A percentile compares a stretch with the other conserved stretches of the same genome.
Evolutionary conservation across 2,113 vertebrate species (phyloP).

Genomic region (Tringa solitaria): DNA sequence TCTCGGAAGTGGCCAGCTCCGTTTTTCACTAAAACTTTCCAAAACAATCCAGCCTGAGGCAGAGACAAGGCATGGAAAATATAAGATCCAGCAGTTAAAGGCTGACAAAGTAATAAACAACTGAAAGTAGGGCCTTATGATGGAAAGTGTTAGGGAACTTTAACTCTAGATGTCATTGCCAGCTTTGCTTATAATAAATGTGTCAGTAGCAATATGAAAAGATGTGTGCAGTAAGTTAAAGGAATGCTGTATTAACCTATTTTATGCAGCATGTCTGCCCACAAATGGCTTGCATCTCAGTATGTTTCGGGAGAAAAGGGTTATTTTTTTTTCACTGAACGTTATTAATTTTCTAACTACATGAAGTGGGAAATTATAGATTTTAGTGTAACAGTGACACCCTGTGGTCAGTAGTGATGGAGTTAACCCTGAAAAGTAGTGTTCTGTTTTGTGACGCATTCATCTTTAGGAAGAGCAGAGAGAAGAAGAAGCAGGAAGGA

Average conservation of each 20-base stretch:
- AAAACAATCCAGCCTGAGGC: neutral
- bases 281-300: constrained; percentile 6
- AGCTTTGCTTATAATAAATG: constrained; percentile 53
- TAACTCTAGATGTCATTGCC: constrained; percentile 47
- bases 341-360: neutral
- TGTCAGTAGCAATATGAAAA: constrained; percentile 49
- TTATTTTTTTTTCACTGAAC: neutral
- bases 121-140: constrained; percentile 33
- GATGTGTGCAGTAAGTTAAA: neutral
- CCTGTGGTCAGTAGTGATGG: constrained; percentile 55
- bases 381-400: constrained; percentile 68
- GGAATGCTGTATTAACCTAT: neutral
- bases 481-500: neutral
- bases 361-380: neutral
- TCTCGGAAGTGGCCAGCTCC: neutral
- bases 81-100: constrained; percentile 13
- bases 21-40: constrained; percentile 36
- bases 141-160: constrained; percentile 18
- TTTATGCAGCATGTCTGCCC: neutral
- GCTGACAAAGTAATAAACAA: constrained; percentile 48
- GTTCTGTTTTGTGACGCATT: neutral
- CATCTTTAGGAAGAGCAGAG: neutral
- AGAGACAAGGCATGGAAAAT: neutral
- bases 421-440: neutral
- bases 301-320: neutral